A percentile compares a stretch with the other conserved stretches of the same genome.
Evolutionary conservation across 92 coral and sea anemone species (phyloP).

Genomic region (Heliopora coerulea): DNA sequence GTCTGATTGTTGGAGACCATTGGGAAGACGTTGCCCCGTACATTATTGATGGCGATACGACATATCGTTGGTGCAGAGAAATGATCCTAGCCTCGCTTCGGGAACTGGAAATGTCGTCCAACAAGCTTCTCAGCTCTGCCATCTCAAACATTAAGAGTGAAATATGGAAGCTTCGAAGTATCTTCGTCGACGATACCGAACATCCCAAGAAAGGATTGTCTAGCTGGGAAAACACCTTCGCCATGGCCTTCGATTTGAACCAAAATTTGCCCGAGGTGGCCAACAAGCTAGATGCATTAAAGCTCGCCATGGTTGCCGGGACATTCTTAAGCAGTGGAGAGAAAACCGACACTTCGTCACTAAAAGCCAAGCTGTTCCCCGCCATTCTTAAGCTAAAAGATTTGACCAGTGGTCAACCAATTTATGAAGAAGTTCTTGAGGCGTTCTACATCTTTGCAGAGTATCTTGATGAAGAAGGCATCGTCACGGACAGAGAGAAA

Average conservation of each 20-base stretch:
- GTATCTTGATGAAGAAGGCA: conserved; percentile 40
- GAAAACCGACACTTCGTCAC: conserved; percentile 40
- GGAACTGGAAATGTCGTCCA: conserved; percentile 48
- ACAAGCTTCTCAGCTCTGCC: conserved; percentile 57
- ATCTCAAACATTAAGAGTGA: conserved; percentile 66
- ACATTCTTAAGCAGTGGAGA: conserved; percentile 57
- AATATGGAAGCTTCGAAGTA: conserved; percentile 33
- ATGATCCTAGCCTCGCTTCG: conserved; percentile 56
- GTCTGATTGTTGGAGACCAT: conserved; percentile 67
- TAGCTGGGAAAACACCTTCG: conserved; percentile 22
- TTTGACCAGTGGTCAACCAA: conserved; percentile 18
- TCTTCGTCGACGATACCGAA: background rate
- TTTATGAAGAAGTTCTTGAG: conserved; percentile 62
- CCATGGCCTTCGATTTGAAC: background rate
- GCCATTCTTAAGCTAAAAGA: conserved; percentile 3
- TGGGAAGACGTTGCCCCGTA: conserved; percentile 63
- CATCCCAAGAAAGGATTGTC: background rate
- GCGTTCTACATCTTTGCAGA: conserved; percentile 60
- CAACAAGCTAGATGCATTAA: conserved; percentile 32
- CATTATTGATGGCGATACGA: conserved; percentile 73
- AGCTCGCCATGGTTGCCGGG: conserved; percentile 47
- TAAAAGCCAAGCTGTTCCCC: conserved; percentile 2
- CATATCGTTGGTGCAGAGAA: conserved; percentile 84
- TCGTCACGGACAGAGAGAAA: conserved; percentile 41
- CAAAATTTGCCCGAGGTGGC: background rate